Percentiles rank a stretch among this genome's conserved stretches.
phyloP scores from a whole-genome alignment of 2,797 vertebrate species.

The Lacerta bilineata region DNA sequence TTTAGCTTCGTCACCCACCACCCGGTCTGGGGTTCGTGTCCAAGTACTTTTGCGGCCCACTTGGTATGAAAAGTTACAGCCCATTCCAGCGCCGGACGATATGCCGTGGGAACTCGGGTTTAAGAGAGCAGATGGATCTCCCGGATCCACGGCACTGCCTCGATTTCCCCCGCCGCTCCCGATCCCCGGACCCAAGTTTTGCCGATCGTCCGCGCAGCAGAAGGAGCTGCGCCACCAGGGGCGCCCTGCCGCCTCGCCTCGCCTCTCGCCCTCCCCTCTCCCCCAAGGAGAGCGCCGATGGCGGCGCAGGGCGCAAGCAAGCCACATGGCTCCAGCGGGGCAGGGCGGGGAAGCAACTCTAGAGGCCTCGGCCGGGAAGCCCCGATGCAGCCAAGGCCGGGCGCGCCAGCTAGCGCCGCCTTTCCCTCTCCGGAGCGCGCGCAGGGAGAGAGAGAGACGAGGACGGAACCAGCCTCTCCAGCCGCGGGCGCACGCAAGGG shows the following conservation, averaged over 20 bases:
- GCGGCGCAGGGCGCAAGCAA: neutral
- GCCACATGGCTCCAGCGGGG: conserved; percentile 18
- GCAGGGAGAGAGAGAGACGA: neutral
- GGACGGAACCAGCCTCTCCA: neutral
- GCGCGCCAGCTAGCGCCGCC: neutral
- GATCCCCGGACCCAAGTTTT: neutral
- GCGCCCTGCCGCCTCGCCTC: neutral
- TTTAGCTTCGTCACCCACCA: too few relatives aligned
- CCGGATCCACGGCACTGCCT: neutral
- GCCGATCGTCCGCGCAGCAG: neutral
- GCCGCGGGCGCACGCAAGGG: neutral
- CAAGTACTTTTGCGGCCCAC: too few relatives aligned
- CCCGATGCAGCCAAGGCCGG: conserved; percentile 13
- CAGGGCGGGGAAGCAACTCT: neutral
- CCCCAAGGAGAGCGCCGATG: neutral
- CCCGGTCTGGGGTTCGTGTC: too few relatives aligned
- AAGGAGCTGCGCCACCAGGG: neutral
- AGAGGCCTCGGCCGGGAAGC: conserved; percentile 8
- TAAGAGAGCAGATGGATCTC: neutral
- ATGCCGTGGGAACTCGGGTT: neutral
- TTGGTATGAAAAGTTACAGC: too few relatives aligned
- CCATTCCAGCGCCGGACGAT: too few relatives aligned
- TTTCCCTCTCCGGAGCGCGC: neutral
- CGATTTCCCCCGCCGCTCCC: neutral
- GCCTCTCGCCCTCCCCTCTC: neutral